Percentiles rank a stretch among this genome's conserved stretches.
phyloP scores from a whole-genome alignment of 2,888 invertebrate genomes.

The Axea sp. region DNA sequence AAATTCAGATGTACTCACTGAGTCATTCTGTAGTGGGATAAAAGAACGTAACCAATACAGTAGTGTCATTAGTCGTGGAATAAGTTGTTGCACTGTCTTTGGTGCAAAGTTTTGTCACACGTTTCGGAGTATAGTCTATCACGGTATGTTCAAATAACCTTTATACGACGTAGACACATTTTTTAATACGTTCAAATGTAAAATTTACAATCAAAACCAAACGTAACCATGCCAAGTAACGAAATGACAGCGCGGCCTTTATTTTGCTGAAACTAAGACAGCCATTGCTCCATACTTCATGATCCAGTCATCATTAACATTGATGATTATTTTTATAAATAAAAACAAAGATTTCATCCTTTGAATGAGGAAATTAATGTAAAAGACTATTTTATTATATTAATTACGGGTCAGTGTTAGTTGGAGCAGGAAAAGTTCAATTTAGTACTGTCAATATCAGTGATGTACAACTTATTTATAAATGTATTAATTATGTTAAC shows the following conservation, averaged over 20 bases:
- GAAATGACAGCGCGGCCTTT: constrained; percentile 53
- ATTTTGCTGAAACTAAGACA: constrained; percentile 24
- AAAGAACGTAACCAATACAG: constrained; percentile 33
- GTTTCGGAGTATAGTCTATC: constrained; percentile 13
- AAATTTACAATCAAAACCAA: no score
- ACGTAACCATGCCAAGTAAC: no score
- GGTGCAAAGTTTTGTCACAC: constrained; percentile 14
- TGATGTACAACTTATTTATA: constrained; percentile 48
- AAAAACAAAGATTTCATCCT: neutral
- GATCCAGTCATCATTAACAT: constrained; percentile 16
- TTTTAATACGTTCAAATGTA: no score
- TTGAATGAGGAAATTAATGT: no score
- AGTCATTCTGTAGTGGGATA: constrained; percentile 4
- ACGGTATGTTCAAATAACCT: constrained; percentile 27
- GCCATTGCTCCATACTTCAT: constrained; percentile 53
- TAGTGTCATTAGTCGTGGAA: constrained; percentile 16
- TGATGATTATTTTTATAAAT: constrained; percentile 27
- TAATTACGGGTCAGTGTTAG: no score
- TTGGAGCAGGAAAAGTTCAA: no score
- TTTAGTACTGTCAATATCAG: constrained; percentile 23
- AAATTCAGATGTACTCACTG: neutral
- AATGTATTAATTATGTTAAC: constrained; percentile 34
- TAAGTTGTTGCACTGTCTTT: constrained; percentile 12
- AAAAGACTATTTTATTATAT: no score
- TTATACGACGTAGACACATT: neutral